phyloP scores from a whole-genome alignment of 2,113 vertebrate species.

The Pelodiscus sinensis region DNA sequence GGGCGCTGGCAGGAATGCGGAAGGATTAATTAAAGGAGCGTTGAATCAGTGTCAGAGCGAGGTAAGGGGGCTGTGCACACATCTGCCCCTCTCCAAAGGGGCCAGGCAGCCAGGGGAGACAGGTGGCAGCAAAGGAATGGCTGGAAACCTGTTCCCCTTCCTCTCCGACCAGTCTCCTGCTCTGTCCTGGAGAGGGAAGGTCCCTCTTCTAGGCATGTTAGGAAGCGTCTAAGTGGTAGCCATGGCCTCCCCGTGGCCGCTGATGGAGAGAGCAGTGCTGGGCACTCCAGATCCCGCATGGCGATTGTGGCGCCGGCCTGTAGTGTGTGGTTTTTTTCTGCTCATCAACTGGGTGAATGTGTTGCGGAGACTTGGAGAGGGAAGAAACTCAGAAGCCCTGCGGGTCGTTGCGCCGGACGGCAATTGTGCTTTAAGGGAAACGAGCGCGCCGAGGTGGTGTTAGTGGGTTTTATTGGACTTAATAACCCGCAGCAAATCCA shows the following conservation, averaged over 20 bases:
- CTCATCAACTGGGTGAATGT: neutral
- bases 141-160: neutral
- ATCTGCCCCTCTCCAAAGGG: slow-evolving; percentile 4
- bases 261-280: neutral
- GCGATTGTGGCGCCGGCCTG: neutral
- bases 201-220: neutral
- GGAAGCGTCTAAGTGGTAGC: too few species aligned
- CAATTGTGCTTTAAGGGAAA: neutral
- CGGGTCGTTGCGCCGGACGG: neutral
- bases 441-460: neutral
- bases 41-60: slow-evolving; percentile 15
- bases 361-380: neutral
- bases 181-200: neutral
- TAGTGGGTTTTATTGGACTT: slow-evolving; percentile 1
- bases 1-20: neutral
- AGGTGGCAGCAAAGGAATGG: fast-evolving
- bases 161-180: neutral
- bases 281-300: neutral
- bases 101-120: neutral
- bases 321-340: neutral
- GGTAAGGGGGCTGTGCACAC: neutral
- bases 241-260: neutral
- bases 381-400: neutral
- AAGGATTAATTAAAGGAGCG: slow-evolving; percentile 32
- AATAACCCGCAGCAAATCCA: neutral